Percentiles rank a stretch among this genome's conserved stretches.
Conservation (phyloP, 30 jellyfish, hydroid and myxozoan genomes). For the Hydractinia symbiolongicarpus region DNA sequence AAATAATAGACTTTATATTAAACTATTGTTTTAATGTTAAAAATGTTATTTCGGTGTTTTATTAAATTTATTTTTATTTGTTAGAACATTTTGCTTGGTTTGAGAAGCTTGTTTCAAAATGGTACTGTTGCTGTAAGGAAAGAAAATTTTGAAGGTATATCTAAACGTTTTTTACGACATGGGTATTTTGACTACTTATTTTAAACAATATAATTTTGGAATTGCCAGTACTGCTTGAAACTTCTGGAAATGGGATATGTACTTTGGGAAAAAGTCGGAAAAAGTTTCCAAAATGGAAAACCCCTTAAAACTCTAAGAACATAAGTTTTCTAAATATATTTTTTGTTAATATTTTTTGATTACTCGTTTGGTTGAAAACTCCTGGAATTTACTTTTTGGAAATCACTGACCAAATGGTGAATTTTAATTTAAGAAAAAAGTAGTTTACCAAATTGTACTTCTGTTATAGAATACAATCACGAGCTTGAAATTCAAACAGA, state of each 20-base stretch:
- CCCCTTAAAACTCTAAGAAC: no score
- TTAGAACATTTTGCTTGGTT: constrained; percentile 56
- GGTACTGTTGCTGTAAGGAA: constrained; percentile 72
- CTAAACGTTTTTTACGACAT: background rate
- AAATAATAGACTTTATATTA: no score
- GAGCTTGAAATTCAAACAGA: constrained; percentile 50
- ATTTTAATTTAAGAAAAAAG: no score
- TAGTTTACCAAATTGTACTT: background rate
- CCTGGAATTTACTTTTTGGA: no score
- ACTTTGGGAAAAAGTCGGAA: no score
- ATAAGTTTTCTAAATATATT: no score
- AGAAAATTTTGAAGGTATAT: constrained; percentile 70
- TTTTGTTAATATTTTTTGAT: no score
- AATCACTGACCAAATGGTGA: no score
- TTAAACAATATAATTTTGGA: background rate
- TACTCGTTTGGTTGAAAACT: no score
- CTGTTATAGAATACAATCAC: constrained; percentile 26
- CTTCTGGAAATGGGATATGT: no score
- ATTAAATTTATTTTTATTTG: background rate
- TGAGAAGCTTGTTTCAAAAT: constrained; percentile 66
- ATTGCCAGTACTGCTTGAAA: background rate
- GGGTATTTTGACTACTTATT: background rate
- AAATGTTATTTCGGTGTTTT: background rate
- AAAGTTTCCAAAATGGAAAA: no score
- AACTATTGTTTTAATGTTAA: no score